Evolutionary conservation across 2,888 invertebrate species (phyloP).

Genomic region (Eristalis pertinax): DNA sequence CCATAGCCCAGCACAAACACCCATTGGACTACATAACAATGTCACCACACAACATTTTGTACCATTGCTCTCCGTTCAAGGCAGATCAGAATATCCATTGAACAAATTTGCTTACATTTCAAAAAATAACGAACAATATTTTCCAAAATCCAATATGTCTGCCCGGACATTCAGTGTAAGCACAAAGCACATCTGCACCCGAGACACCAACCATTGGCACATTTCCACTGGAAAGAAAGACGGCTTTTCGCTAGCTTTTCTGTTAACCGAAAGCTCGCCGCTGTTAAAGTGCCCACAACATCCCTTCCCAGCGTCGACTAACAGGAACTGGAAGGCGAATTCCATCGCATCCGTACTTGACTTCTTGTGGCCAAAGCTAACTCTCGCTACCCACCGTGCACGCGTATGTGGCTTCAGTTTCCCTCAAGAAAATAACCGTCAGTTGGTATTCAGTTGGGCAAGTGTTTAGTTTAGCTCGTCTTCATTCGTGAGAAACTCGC

Average conservation of each 20-base stretch:
- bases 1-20: no score
- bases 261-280: constrained; percentile 34
- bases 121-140: neutral
- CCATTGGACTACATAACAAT: no score
- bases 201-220: constrained; percentile 32
- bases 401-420: constrained; percentile 36
- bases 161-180: neutral
- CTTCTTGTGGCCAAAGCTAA: constrained; percentile 65
- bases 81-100: no score
- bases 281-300: constrained; percentile 39
- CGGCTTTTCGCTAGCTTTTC: neutral
- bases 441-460: constrained; percentile 69
- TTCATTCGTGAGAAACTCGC: neutral
- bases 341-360: constrained; percentile 49
- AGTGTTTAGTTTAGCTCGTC: constrained; percentile 65
- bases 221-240: neutral
- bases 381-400: constrained; percentile 24
- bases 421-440: constrained; percentile 66
- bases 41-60: no score
- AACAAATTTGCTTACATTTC: neutral
- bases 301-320: constrained; percentile 25
- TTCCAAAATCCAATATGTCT: neutral
- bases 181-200: neutral
- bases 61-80: no score
- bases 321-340: constrained; percentile 52